Evolutionary conservation across 2,113 vertebrate species (phyloP), one percentile per base, ranked within the genome.

Genomic region (Syngnathus scovelli): DNA sequence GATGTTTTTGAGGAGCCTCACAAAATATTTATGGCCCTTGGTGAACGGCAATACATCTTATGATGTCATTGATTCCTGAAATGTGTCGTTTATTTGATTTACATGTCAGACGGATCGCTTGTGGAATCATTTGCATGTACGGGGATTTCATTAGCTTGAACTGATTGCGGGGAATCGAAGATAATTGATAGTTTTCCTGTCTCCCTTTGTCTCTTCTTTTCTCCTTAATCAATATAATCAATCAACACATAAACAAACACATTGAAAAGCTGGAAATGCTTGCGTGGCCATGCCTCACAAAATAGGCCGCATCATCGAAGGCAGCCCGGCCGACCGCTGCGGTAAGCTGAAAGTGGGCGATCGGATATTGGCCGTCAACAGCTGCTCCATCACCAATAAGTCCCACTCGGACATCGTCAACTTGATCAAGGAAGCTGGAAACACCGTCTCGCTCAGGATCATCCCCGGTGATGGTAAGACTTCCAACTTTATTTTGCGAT

Each of bases 241-340:
- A 85, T 64, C 55, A 51, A 49, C 16, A 62, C 56, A 54, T 62
- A 51, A 33, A 69, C 46, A 69, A 68, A 66, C 64, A 58, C 38
- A 51, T 66, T 38, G 13, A 90, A 94, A 94, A 98, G 95, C 94
- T 82, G 97, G 96, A 89, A 98, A 98, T 92, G 92, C 95, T 87
- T 98, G 96, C 94, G 96, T 96, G 93, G 95, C 95, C 91, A 99
- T 99, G 97, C 97, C 97, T 90, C 97, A 99, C 94, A 99, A 99
- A 97, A 99, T 98, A 94, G 97, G 97, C 77, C 96, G 96, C 85
- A 99, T 99, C 92, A 98, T 99, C 86, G 96, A 98, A 89, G 95
- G 95, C 81, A 98, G 97, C 83, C 96, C 97, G 8, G 97, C 97
- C 0, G 97, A 98, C 89, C 96, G 96, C 83, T 98, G 96, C 16